phyloP scores from a whole-genome alignment of 1,140 invertebrate genomes.

The Drosophila willistoni region DNA sequence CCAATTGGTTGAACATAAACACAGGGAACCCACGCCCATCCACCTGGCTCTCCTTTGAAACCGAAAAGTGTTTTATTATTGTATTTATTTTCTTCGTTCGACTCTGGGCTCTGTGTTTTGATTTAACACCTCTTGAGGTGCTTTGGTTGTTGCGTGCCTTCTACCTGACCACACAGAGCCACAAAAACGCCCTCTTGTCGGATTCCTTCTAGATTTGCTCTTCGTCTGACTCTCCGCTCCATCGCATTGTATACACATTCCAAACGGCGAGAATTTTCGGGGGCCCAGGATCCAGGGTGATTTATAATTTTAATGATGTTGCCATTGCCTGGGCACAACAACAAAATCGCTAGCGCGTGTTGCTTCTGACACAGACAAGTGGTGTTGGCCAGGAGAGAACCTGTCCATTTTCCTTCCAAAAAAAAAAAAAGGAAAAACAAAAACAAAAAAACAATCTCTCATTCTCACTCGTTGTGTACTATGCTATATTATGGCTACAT shows the following conservation, averaged over 20 bases:
- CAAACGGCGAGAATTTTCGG: slow-evolving; percentile 17
- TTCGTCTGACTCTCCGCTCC: neutral
- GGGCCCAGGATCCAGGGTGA: slow-evolving; percentile 43
- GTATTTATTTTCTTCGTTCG: slow-evolving; percentile 50
- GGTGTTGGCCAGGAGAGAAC: neutral
- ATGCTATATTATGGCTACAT: neutral
- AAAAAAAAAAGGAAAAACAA: too few relatives aligned
- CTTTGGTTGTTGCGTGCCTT: slow-evolving; percentile 22
- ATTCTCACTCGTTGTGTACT: too few relatives aligned
- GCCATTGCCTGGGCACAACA: slow-evolving; percentile 39
- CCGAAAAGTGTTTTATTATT: slow-evolving; percentile 64
- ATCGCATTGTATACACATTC: slow-evolving; percentile 9
- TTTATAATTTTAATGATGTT: slow-evolving; percentile 67
- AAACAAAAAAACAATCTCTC: too few relatives aligned
- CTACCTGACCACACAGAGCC: slow-evolving; percentile 1
- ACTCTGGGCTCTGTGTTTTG: slow-evolving; percentile 48
- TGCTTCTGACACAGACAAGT: slow-evolving; percentile 12
- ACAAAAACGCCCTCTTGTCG: neutral
- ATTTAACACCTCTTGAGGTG: slow-evolving; percentile 68
- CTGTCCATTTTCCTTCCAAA: too few relatives aligned
- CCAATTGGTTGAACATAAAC: slow-evolving; percentile 4
- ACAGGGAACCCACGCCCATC: neutral
- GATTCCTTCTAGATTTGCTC: neutral
- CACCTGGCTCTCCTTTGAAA: slow-evolving; percentile 8
- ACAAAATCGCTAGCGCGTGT: slow-evolving; percentile 45